Base-by-base conservation (phyloP, 2,888 invertebrate species). In the Archips xylosteana region DNA sequence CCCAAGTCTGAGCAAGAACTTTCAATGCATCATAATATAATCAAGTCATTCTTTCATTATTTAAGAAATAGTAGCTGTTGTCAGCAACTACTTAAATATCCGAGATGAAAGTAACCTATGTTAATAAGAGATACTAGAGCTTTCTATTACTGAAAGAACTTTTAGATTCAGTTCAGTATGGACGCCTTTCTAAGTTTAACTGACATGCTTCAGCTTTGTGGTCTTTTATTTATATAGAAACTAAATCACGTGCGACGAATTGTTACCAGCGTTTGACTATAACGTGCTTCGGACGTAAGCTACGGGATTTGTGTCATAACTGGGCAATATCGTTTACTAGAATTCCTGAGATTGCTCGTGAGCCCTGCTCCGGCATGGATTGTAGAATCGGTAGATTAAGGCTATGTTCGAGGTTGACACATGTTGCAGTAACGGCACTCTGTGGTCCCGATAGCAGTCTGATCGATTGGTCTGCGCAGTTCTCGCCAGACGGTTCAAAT, bases 391-490 rank as follows among this genome's bases (percentile, higher is more conserved):
- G 39, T 36, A 34, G 61, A n/a, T 15, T 36, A 15, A 39, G 34
- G 39, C 39, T 57, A 32, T 32, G 57, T 57, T 23, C 32, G 32
- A 57, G 32, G 23, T 57, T 57, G 57, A 32, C 23, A 54, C 51
- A 57, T 57, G 32, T 57, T 57, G 57, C 57, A 57, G 57, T 57
- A 57, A 57, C 32, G 57, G 57, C 57, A 57, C 54, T 54, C 54
- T 12, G 45, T 32, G 62, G 32, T 45, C 10, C 42, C 15, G n/a
- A 63, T 66, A 66, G n/a, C 54, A 10, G 39, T n/a, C 65, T 66
- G 54, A 66, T 66, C 54, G 65, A 66, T 66, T 66, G 65, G 23
- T 54, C 65, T 13, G 65, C 65, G 65, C 65, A 66, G 65, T 54
- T 66, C 39, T 39, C 36, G 39, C 39, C 65, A 23, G 54, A 23